A percentile compares a stretch with the other conserved stretches of the same genome.
Conservation (phyloP, 1,140 invertebrate species). For the Drosophila jambulina region DNA sequence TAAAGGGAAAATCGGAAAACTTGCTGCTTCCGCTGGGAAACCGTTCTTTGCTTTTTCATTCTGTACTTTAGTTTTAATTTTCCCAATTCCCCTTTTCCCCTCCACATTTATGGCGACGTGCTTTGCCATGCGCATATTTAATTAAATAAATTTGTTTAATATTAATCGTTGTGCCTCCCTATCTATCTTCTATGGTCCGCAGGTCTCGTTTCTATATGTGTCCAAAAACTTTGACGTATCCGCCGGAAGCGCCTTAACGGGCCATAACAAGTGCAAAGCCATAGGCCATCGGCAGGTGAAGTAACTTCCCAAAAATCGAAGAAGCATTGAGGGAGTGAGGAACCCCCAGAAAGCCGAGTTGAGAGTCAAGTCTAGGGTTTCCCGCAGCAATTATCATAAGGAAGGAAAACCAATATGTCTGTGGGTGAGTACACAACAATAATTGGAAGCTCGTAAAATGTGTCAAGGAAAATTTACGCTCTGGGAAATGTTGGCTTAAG, state of each 20-base stretch:
- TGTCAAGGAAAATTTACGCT: constrained; percentile 11
- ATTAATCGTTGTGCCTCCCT: constrained; percentile 69
- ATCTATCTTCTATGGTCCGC: constrained; percentile 73
- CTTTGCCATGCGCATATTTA: constrained; percentile 74
- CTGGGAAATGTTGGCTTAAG: constrained; percentile 5
- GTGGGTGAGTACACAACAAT: constrained; percentile 58
- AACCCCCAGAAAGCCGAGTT: not conserved
- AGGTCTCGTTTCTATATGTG: constrained; percentile 59
- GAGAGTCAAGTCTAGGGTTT: constrained; percentile 14
- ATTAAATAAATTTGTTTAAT: constrained; percentile 58
- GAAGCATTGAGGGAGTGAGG: not conserved
- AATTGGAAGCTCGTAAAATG: constrained; percentile 28
- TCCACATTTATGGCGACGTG: constrained; percentile 33
- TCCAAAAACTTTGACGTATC: constrained; percentile 75
- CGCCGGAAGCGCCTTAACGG: constrained; percentile 75
- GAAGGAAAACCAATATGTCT: constrained; percentile 48
- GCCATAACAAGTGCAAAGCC: constrained; percentile 76
- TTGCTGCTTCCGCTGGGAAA: constrained; percentile 61
- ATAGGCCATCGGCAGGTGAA: constrained; percentile 15
- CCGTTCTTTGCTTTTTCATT: constrained; percentile 50
- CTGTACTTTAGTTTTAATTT: constrained; percentile 73
- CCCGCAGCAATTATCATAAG: constrained; percentile 16
- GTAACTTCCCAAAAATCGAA: constrained; percentile 44
- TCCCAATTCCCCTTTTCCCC: constrained; percentile 42
- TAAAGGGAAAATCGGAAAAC: constrained; percentile 43